These are phyloP conservation scores for Rhogogaster chlorosoma DNA, from an alignment of 2,888 invertebrate species.

Conservation along the genomic window DNA sequence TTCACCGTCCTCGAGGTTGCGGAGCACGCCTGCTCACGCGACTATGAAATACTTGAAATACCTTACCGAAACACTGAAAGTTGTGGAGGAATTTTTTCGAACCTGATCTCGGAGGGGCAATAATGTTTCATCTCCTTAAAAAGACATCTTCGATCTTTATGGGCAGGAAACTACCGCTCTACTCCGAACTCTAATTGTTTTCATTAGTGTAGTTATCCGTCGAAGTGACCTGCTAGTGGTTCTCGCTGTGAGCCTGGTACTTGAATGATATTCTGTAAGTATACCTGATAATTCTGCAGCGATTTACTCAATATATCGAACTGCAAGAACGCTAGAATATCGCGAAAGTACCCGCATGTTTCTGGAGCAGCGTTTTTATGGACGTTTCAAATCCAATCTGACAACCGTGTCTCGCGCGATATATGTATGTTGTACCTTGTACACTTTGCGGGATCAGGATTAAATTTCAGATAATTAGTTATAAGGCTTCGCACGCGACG, in stretches of 20 bases:
- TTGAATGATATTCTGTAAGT: background rate
- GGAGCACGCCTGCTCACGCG: background rate
- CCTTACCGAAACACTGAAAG: conserved; percentile 9
- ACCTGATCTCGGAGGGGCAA: background rate
- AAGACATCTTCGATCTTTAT: background rate
- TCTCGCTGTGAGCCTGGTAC: background rate
- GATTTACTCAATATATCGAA: background rate
- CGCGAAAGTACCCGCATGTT: background rate
- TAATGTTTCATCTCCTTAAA: background rate
- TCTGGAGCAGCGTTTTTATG: background rate
- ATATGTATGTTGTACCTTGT: conserved; percentile 13
- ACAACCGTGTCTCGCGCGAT: conserved; percentile 19
- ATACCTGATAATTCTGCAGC: background rate
- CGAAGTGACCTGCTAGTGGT: background rate
- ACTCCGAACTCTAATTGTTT: conserved; percentile 26
- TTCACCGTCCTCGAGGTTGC: background rate
- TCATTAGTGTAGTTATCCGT: conserved; percentile 34
- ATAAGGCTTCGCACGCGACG: conserved; percentile 49
- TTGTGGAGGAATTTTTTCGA: background rate
- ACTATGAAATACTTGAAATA: conserved; percentile 33
- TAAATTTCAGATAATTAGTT: conserved; percentile 39
- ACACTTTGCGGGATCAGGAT: conserved; percentile 48
- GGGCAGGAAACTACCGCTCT: conserved; percentile 25
- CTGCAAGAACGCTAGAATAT: background rate
- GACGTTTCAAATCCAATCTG: conserved; percentile 36